phyloP scores from a whole-genome alignment of 2,888 invertebrate genomes.

The Crematogaster levior region DNA sequence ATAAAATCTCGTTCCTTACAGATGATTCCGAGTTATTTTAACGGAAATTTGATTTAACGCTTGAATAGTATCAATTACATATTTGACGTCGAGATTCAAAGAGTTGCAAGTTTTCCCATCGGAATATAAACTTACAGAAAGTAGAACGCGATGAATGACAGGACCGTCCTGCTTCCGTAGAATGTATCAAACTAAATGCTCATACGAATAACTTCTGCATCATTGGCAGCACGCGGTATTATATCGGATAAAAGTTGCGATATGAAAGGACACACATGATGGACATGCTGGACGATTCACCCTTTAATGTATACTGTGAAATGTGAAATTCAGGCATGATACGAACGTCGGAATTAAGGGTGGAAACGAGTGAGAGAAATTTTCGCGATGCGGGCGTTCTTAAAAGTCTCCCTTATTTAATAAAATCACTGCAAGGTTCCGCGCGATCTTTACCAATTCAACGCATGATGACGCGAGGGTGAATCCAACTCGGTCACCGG shows the following conservation, averaged over 20 bases:
- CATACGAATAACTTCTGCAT: constrained; percentile 40
- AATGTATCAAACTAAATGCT: constrained; percentile 38
- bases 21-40: constrained; percentile 11
- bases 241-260: constrained; percentile 37
- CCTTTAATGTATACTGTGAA: constrained; percentile 7
- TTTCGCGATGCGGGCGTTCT: not conserved
- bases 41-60: constrained; percentile 15
- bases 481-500: not conserved
- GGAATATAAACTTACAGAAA: constrained; percentile 1
- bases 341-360: not conserved
- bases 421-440: not conserved
- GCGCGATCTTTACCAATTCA: not conserved
- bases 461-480: not conserved
- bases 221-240: constrained; percentile 14
- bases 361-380: not conserved
- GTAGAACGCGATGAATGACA: not conserved
- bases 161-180: not conserved
- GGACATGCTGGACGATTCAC: constrained; percentile 33
- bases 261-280: constrained; percentile 37
- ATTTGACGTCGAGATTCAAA: not conserved
- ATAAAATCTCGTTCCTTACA: constrained; percentile 25
- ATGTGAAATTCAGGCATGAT: not conserved
- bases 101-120: not conserved
- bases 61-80: constrained; percentile 16
- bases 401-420: not conserved